These are phyloP conservation scores for Therioaphis trifolii DNA, from an alignment of 2,888 invertebrate species.

Conservation along the genomic window DNA sequence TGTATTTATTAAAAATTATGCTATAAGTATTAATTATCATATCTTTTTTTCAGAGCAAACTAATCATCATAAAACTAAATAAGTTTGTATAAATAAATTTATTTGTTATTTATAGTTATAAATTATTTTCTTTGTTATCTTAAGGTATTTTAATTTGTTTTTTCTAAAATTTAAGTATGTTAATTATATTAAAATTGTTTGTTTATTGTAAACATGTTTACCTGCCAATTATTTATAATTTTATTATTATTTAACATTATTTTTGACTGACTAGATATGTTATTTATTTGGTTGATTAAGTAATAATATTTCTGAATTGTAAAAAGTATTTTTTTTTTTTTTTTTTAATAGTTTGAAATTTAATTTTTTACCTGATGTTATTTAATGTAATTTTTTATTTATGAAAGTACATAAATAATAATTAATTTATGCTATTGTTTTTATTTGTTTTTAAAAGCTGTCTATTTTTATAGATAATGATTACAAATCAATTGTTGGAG, in stretches of 20 bases:
- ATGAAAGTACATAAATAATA: neutral
- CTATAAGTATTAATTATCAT: too few species aligned
- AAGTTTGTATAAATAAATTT: neutral
- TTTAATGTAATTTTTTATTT: neutral
- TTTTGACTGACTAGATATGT: constrained; percentile 51
- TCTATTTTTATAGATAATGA: neutral
- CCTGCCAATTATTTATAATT: neutral
- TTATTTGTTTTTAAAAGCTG: neutral
- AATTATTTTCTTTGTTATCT: neutral
- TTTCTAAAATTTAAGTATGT: neutral
- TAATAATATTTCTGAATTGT: neutral
- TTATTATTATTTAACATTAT: constrained; percentile 23
- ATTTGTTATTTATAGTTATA: neutral
- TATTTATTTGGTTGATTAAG: constrained; percentile 19
- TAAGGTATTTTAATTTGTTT: neutral
- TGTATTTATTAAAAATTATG: neutral
- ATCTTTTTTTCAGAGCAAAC: constrained; percentile 48
- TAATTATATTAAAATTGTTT: neutral
- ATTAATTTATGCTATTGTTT: neutral
- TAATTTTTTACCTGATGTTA: constrained; percentile 8
- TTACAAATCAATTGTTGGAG: neutral
- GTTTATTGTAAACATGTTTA: neutral
- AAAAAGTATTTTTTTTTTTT: neutral
- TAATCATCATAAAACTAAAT: constrained; percentile 6
- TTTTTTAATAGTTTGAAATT: neutral